phyloP scores from a whole-genome alignment of 2,797 vertebrate genomes.

The Caiman crocodilus region DNA sequence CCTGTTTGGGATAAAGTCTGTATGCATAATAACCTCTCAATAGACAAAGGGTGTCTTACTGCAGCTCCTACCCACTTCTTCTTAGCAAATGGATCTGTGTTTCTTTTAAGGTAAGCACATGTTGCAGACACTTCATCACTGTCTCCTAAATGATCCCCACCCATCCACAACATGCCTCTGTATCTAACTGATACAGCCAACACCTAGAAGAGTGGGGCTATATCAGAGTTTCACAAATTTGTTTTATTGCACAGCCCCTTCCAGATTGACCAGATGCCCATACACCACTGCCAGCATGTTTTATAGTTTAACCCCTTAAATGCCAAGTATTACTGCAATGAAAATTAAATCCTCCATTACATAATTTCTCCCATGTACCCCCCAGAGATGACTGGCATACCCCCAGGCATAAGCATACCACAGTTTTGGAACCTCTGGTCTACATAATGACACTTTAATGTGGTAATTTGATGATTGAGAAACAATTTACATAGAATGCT shows the following conservation, averaged over 20 bases:
- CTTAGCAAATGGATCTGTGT: fast-evolving
- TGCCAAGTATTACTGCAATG: no score
- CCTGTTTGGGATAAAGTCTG: neutral
- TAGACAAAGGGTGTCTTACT: neutral
- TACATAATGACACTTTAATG: neutral
- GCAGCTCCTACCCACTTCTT: neutral
- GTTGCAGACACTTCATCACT: neutral
- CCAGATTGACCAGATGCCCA: no score
- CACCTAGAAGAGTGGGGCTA: no score
- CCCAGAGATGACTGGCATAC: no score
- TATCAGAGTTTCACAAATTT: no score
- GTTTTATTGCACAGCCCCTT: no score
- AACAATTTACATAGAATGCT: neutral
- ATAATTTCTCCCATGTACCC: no score
- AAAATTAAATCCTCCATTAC: no score
- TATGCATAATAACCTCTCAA: neutral
- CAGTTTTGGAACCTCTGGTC: no score
- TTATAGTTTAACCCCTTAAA: no score
- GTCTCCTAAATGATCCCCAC: neutral
- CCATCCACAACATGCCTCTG: neutral
- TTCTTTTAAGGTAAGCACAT: neutral
- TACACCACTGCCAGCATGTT: no score
- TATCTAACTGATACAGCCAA: neutral
- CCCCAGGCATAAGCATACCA: no score
- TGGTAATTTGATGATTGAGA: neutral